Base-by-base conservation (phyloP, 2,797 vertebrate species). In the Fistularia tabacaria region DNA sequence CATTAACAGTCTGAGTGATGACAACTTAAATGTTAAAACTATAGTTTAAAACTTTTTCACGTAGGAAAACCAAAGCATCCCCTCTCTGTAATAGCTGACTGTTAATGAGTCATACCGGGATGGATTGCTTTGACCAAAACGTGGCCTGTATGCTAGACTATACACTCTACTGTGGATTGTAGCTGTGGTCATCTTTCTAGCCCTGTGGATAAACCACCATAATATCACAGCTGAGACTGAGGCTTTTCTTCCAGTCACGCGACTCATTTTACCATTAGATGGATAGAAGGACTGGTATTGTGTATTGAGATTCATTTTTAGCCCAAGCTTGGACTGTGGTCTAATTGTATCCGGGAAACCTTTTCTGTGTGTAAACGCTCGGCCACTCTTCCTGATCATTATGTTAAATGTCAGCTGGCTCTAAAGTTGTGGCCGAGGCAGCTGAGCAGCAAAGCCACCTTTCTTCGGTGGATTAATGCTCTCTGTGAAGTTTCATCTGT, bases 211-310 rank as follows among this genome's bases (percentile, higher is more conserved):
- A 81, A 82, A 85, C 82, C 85, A 54, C 78, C 38, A 49, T 79
- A 75, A 82, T 81, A 85, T 85, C 73, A 76, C 80, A 74, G 77
- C 74, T 79, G 69, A 82, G 71, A 71, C 70, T 82, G 85, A 87
- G 83, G 85, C 74, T 87, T 86, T 83, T 77, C 80, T 87, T 87
- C 85, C 85, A 86, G 85, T 85, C 77, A 85, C 68, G 83, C 78
- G 75, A 80, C 76, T 85, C 77, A 79, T 77, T 79, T 83, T 80
- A 76, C 81, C 85, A 80, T 84, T 82, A 83, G 81, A 77, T 64
- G 77, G 76, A 80, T 62, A 59, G 76, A 65, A 48, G 64, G 64
- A 75, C 81, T 72, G 71, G 61, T 73, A 85, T 85, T 83, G 83
- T 85, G 79, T 62, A 74, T 85, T 79, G 80, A 81, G 85, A 85